Conservation (phyloP, 2,888 invertebrate species). For the Orchesellides sinensis region DNA sequence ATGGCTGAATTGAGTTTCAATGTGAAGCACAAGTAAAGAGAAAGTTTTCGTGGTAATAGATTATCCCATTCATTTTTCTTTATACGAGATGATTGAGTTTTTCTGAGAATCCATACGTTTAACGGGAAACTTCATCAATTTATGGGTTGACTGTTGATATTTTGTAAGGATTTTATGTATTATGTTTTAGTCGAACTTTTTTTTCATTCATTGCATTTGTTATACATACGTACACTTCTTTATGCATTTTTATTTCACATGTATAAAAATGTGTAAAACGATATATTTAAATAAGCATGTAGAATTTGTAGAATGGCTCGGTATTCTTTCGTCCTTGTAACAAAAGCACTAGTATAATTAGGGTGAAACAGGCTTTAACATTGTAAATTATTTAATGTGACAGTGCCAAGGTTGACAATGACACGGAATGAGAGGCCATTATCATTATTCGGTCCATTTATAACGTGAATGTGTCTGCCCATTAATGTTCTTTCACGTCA, state of each 20-base stretch:
- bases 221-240: no score
- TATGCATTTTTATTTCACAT: no score
- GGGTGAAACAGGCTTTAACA: not conserved
- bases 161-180: no score
- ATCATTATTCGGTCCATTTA: constrained; percentile 41
- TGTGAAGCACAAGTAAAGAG: not conserved
- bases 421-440: constrained; percentile 17
- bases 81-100: constrained; percentile 10
- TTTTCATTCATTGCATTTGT: no score
- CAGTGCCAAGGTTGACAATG: not conserved
- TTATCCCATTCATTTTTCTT: not conserved
- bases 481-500: constrained; percentile 2
- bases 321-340: not conserved
- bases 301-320: no score
- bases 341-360: no score
- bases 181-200: no score
- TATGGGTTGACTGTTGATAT: not conserved
- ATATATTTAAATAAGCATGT: no score
- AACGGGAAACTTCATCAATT: not conserved
- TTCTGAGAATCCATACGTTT: not conserved
- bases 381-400: constrained; percentile 17
- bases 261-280: no score
- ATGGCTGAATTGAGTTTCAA: no score
- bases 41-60: constrained; percentile 10
- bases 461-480: constrained; percentile 27